Conservation (phyloP, 2,888 invertebrate genomes). For the Thecophora atra region DNA sequence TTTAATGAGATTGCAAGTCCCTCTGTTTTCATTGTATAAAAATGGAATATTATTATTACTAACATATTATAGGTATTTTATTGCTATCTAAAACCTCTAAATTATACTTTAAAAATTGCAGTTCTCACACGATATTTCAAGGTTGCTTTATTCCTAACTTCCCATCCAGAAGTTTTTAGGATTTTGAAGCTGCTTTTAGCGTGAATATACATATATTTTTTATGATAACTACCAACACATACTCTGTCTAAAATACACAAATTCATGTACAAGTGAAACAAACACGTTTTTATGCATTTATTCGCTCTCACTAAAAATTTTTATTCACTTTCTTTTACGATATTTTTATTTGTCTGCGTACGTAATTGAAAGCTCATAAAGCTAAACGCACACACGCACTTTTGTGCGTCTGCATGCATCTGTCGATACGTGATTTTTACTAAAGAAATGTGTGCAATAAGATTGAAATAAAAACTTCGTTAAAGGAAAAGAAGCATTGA, state of each 20-base stretch:
- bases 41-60: no score
- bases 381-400: conserved; percentile 5
- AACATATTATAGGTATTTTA: no score
- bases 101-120: no score
- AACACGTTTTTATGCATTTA: background rate
- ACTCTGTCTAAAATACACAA: background rate
- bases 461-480: background rate
- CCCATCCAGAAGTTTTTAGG: background rate
- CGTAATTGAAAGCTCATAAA: conserved; percentile 43
- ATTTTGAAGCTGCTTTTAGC: background rate
- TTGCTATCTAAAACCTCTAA: no score
- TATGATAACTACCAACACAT: background rate
- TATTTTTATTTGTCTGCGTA: conserved; percentile 49
- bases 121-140: no score
- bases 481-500: conserved; percentile 25
- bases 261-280: background rate
- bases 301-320: background rate
- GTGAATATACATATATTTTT: background rate
- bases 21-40: no score
- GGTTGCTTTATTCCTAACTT: background rate
- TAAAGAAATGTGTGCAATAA: conserved; percentile 10
- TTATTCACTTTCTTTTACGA: conserved; percentile 43
- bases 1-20: no score
- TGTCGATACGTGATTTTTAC: background rate
- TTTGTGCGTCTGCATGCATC: background rate